Conservation (phyloP, 2,113 vertebrate genomes). For the Poecile atricapillus region DNA sequence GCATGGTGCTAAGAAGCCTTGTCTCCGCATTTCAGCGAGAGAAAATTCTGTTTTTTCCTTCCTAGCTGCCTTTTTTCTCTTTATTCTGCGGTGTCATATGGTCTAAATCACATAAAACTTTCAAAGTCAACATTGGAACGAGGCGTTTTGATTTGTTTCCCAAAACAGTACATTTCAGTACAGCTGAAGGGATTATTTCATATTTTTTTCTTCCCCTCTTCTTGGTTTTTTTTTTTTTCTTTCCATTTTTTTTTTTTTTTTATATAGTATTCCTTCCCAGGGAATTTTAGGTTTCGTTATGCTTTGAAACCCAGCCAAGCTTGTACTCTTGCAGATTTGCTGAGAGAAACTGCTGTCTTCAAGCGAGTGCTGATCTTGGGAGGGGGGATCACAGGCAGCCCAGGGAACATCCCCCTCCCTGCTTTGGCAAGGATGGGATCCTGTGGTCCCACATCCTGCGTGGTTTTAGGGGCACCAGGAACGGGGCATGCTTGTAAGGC, state of each 20-base stretch:
- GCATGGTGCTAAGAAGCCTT: constrained; percentile 14
- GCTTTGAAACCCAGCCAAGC: constrained; percentile 36
- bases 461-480: not conserved
- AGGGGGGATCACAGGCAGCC: not conserved
- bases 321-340: not conserved
- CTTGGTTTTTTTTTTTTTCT: too few relatives aligned
- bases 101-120: constrained; percentile 60
- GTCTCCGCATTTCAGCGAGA: not conserved
- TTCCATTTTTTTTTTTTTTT: not conserved
- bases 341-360: not conserved
- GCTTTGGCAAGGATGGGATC: not conserved
- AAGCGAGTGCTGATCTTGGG: not conserved
- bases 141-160: constrained; percentile 55
- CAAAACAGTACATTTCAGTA: constrained; percentile 45
- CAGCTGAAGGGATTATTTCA: not conserved
- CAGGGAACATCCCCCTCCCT: not conserved
- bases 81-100: constrained; percentile 54
- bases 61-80: not conserved
- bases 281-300: constrained; percentile 31
- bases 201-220: not conserved
- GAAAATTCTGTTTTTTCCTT: constrained; percentile 12
- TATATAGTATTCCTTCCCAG: not conserved
- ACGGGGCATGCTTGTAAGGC: not conserved
- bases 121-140: constrained; percentile 42
- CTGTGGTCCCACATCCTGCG: accelerated